Base-by-base conservation (phyloP, 2,888 invertebrate genomes). In the Steinernema hermaphroditum region DNA sequence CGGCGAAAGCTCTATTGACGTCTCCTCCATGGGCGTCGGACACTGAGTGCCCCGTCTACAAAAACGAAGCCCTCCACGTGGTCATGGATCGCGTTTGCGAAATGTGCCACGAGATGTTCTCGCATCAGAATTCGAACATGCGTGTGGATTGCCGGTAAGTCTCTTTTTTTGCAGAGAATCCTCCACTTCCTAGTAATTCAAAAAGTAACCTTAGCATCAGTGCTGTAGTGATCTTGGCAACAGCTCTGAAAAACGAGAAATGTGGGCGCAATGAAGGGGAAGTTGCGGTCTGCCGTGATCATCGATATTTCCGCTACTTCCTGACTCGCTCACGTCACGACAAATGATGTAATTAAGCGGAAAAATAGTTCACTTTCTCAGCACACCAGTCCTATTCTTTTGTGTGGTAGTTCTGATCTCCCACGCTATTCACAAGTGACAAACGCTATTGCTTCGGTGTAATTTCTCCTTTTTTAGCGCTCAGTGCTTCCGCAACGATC, bases 91-190 rank as follows among this genome's bases (percentile, higher is more conserved):
- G 76, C 27, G 72, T 79, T 2, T 79, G 79, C 44, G 75, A 78
- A 24, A 46, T 79, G 37, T 79, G 79, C 46, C 79, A 79, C 70
- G 80, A 81, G 24, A 81, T 79, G 78, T 79, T 77, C 72, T 81
- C 81, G 14, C 80, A 78, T 49, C 71, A 71, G n/a, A 46, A 72
- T 14, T 73, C 81, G n/a, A 78, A 78, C 69, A 78, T 80, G 80
- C 74, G 78, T 44, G 46, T 57, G 14, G 69, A 81, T 22, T 78
- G 78, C 78, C 79, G 80, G 78, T 78, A 37, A 69, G 70, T 50
- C 1, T 2, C 46, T 43, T 43, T 43, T 43, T 14, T 43, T 43
- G 43, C 43, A 14, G 43, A 12, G 8, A n/a, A n/a, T n/a, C n/a
- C n/a, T n/a, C n/a, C n/a, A n/a, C n/a, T n/a, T n/a, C n/a, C n/a